phyloP scores from a whole-genome alignment of 2,888 invertebrate genomes.

The Netelia inedita region DNA sequence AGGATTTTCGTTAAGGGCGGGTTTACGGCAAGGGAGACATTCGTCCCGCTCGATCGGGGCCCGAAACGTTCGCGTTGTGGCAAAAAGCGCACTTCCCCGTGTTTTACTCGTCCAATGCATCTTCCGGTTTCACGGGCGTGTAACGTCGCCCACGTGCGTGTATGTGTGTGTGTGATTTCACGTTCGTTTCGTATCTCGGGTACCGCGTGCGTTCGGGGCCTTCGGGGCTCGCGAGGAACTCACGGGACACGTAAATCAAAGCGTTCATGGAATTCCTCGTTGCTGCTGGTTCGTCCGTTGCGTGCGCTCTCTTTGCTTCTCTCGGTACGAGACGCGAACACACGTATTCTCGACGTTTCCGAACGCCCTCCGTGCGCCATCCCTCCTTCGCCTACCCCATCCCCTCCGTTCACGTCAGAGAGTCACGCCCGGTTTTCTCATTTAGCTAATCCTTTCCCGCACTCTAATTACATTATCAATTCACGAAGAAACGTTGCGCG shows the following conservation, averaged over 20 bases:
- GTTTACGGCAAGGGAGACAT: conserved; percentile 51
- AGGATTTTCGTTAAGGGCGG: background rate
- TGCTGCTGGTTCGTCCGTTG: conserved; percentile 59
- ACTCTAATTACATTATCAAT: conserved; percentile 82
- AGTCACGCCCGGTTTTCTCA: conserved; percentile 78
- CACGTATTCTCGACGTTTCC: too few relatives aligned
- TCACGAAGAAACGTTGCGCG: conserved; percentile 68
- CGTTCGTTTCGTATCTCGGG: background rate
- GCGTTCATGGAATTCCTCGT: conserved; percentile 71
- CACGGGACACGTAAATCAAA: conserved; percentile 82
- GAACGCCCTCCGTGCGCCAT: background rate
- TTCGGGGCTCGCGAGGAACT: conserved; percentile 77
- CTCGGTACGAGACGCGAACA: background rate
- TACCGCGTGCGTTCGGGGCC: conserved; percentile 63
- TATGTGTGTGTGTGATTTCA: conserved; percentile 1
- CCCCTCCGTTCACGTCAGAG: conserved; percentile 18
- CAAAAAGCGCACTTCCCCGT: conserved; percentile 33
- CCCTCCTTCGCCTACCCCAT: background rate
- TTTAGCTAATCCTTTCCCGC: conserved; percentile 81
- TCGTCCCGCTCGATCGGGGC: conserved; percentile 58
- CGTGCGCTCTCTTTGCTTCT: conserved; percentile 37
- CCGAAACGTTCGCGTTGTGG: conserved; percentile 40
- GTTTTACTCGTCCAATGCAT: conserved; percentile 72
- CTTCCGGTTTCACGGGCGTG: conserved; percentile 72
- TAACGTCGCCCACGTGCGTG: background rate